Evolutionary conservation across 2,888 invertebrate genomes (phyloP), one percentile per base, ranked within the genome.

Genomic region (Rotaria magnacalcarata): DNA sequence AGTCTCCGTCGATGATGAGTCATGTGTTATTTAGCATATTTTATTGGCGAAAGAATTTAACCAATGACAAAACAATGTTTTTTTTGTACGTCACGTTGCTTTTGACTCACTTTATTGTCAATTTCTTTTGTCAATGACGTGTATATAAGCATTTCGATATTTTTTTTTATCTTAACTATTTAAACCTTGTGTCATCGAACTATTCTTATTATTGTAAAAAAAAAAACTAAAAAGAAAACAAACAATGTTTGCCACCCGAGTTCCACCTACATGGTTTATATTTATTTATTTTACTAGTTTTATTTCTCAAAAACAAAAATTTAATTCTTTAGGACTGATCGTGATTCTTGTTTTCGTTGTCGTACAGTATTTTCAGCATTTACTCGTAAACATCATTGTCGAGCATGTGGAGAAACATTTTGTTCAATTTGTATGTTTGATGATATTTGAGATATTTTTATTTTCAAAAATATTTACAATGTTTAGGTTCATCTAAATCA

Each of bases 371-470:
- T 80, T 43, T 19, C 80, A 47, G 47, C 80, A 5, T 80, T 80
- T 19, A 80, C 21, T 47, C 80, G 80, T 24, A 80, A 80, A 47
- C 80, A 80, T 80, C 80, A 80, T 47, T 80, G 80, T 47, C 43
- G 80, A 7, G 80, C 47, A 47, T 80, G 80, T 80, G 80, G 80
- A n/a, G 80, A 80, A 47, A 80, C 80, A 24, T 80, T 80, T n/a
- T 80, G 80, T n/a, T n/a, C 43, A n/a, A 24, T 6, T n/a, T 80
- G 80, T 80, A 47, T 11, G 47, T 80, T 8, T 58, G 7, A 52
- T 52, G 24, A 34, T 27, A n/a, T 47, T 24, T 10, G 0, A n/a
- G 24, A 8, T 21, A 10, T 5, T 67, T 19, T 67, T 67, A 10
- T 67, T 47, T 47, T 11, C n/a, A 67, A 34, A 27, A 16, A 34